Evolutionary conservation across 2,113 vertebrate genomes (phyloP), one percentile per base, ranked within the genome.

Genomic region (Crotophaga sulcirostris): DNA sequence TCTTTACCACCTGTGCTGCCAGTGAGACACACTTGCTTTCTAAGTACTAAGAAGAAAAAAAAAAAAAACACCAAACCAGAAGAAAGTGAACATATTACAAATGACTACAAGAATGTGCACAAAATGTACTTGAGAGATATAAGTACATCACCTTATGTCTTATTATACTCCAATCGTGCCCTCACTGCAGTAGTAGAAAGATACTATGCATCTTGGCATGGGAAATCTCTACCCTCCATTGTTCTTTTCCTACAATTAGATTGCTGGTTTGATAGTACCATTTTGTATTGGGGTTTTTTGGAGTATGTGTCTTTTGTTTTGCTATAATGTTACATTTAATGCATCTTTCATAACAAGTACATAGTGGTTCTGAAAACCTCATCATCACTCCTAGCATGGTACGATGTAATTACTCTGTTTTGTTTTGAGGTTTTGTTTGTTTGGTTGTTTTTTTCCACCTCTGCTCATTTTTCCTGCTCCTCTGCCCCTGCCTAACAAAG

Each of bases 401-500:
- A 26, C 68, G 33, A 29, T 59, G 69, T 74, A 92, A 95, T 93
- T 77, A 70, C 10, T 75, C n/a, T 64, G 34, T 66, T 91, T 87
- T 63, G 33, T 44, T 90, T 77, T 7, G 29, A 8, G 19, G 4
- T 4, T 77, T 81, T 66, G 29, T 45, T 88, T 85, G 52, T 4
- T 94, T 74, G 60, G 16, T 29, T 78, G 45, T 7, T 81, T 87
- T 87, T 88, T 56, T 47, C 31, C 44, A 81, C 68, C 52, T 80
- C 55, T 88, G 36, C 34, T 76, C 36, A 10, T 85, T 96, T 95
- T 78, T 45, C 40, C 69, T 92, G 79, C 56, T 90, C 66, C 66
- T 78, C 47, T 86, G 47, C 59, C 72, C n/a, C 90, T 70, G 58
- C 49, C 93, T 92, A 93, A 86, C 76, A 92, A 78, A 93, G 92